Conservation (phyloP, 2,888 invertebrate genomes). For the Thelaira solivaga region DNA sequence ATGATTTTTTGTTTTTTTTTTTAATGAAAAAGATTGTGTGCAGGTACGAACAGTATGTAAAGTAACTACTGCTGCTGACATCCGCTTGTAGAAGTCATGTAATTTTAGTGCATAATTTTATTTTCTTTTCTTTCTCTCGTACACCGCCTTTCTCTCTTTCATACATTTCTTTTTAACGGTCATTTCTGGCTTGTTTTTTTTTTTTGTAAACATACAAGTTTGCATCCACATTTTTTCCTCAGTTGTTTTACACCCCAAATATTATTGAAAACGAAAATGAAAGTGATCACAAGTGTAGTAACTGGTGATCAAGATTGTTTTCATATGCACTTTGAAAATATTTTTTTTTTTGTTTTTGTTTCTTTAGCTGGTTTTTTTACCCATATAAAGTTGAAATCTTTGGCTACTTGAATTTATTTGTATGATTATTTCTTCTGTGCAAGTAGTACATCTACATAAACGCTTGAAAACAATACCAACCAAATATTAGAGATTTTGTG, state of each 20-base stretch:
- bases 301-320: constrained; percentile 33
- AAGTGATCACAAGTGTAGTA: constrained; percentile 3
- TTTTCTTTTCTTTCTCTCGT: not conserved
- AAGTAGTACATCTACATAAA: not conserved
- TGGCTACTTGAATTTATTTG: not conserved
- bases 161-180: constrained; percentile 2
- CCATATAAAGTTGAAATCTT: constrained; percentile 19
- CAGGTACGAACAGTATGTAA: constrained; percentile 21
- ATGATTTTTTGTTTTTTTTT: constrained; percentile 9
- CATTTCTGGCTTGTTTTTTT: constrained; percentile 7
- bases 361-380: not conserved
- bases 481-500: not conserved
- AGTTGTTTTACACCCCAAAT: constrained; percentile 36
- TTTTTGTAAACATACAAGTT: not conserved
- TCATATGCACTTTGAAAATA: constrained; percentile 6
- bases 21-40: not conserved
- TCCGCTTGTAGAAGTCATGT: constrained; percentile 39
- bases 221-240: not conserved
- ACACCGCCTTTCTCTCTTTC: not conserved
- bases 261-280: constrained; percentile 55
- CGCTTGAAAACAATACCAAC: not conserved
- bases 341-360: not conserved
- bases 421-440: not conserved
- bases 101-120: constrained; percentile 6
- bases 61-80: constrained; percentile 18